Percentiles rank a stretch among this genome's conserved stretches.
Conservation (phyloP, 2,797 vertebrate genomes). For the Helarctos malayanus region DNA sequence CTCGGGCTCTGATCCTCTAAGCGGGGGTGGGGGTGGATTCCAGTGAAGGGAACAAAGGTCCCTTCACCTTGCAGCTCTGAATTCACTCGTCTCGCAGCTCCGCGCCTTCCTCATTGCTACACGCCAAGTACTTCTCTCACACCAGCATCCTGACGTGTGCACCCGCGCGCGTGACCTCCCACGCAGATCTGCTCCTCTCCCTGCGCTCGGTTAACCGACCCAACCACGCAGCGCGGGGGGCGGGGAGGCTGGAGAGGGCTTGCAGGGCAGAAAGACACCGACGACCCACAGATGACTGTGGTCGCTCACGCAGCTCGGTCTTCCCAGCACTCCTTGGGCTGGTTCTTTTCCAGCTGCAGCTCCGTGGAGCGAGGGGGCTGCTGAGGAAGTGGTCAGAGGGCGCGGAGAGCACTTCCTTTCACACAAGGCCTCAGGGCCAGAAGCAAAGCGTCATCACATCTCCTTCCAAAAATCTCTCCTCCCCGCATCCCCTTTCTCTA, state of each 20-base stretch:
- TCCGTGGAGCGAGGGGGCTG: not conserved
- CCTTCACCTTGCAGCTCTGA: not conserved
- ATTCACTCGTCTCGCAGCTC: not conserved
- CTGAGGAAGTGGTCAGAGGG: slow-evolving; percentile 59
- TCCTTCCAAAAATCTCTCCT: not conserved
- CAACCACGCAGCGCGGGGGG: fast-evolving
- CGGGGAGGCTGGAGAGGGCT: not conserved
- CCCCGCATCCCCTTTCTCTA: not conserved
- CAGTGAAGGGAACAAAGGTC: not conserved
- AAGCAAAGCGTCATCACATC: not conserved
- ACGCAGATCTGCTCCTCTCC: not conserved
- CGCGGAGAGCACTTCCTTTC: not conserved
- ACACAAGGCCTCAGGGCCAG: not conserved
- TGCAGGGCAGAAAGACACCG: not conserved
- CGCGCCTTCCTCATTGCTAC: not conserved
- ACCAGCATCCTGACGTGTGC: too few relatives aligned
- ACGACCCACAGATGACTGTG: not conserved
- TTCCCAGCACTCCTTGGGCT: too few relatives aligned
- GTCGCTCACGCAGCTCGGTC: not conserved
- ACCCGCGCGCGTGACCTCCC: not conserved
- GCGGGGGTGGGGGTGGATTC: not conserved
- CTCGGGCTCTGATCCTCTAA: not conserved
- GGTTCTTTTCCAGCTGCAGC: not conserved
- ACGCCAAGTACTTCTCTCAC: not conserved
- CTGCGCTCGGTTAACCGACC: not conserved